These are phyloP conservation scores for Endotricha flammealis DNA, from an alignment of 2,888 invertebrate genomes.

Conservation along the genomic window DNA sequence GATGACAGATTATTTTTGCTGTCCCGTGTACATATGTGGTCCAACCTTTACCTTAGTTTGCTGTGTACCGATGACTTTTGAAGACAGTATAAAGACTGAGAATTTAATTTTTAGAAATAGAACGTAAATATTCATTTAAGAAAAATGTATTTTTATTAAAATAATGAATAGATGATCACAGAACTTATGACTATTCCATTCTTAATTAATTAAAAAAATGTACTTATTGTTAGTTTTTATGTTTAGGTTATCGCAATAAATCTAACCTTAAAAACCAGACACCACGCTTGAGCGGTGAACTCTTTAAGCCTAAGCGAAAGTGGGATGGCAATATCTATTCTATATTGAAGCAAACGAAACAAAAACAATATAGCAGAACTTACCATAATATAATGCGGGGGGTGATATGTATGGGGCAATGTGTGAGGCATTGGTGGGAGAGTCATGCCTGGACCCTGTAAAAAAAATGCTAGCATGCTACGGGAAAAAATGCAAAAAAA, in stretches of 20 bases:
- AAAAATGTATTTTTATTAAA: too few relatives aligned
- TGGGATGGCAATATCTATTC: conserved; percentile 6
- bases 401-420: conserved; percentile 75
- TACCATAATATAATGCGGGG: conserved; percentile 77
- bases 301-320: neutral
- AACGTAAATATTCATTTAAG: too few relatives aligned
- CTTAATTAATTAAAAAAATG: too few relatives aligned
- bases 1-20: too few relatives aligned
- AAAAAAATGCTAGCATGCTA: conserved; percentile 63
- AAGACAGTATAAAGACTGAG: too few relatives aligned
- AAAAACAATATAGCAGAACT: conserved; percentile 37
- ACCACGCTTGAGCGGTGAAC: neutral
- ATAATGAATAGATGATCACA: too few relatives aligned
- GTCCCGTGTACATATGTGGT: too few relatives aligned
- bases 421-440: conserved; percentile 74
- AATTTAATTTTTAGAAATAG: too few relatives aligned
- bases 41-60: too few relatives aligned
- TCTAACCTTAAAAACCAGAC: neutral
- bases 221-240: too few relatives aligned
- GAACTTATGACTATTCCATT: too few relatives aligned
- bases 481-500: conserved; percentile 40
- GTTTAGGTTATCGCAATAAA: neutral
- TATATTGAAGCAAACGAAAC: conserved; percentile 19
- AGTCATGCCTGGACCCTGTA: conserved; percentile 76
- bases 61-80: too few relatives aligned